Evolutionary conservation across 2,113 vertebrate genomes (phyloP), one percentile per base, ranked within the genome.

Genomic region (Rhagologus leucostigma): DNA sequence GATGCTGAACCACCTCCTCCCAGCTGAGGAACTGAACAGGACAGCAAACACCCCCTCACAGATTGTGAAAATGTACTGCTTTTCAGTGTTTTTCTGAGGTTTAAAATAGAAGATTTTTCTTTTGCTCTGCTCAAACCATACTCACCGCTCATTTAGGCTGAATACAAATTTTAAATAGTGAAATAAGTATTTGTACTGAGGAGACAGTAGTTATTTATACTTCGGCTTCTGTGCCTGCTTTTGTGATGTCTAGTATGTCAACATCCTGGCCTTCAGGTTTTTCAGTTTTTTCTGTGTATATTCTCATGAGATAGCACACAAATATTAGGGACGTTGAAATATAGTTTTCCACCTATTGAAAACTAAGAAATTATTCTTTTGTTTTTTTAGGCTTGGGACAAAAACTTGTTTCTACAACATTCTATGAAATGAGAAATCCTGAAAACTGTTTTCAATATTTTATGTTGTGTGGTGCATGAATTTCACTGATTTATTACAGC

Each of bases 131-230:
- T 92, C 27, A 74, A 76, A 47, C 11, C 33, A 5, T n/a, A 9
- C 18, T 73, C 11, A 16, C 29, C 65, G 11, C 21, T 11, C 5
- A 67, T 7, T 74, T 73, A 44, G 0, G 0, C 10, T 56, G 49
- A 75, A 64, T 30, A 30, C 1, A 77, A 62, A 29, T 77, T 82
- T 46, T 50, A 75, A 73, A 39, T 47, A 7, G 53, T 49, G 30
- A 89, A 89, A 75, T n/a, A 64, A 57, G 6, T 69, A 22, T 86
- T 86, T 80, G 26, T 53, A 27, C 23, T 49, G 55, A 59, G 60
- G 32, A 69, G 15, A 63, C 2, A 13, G 11, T 41, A 86, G 16
- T 32, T 56, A 32, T 42, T 68, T 49, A 41, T 57, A 53, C 5
- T 65, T 73, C 41, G 20, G 11, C 20, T 74, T 83, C 46, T 69